A percentile compares a stretch with the other conserved stretches of the same genome.
phyloP scores from a whole-genome alignment of 2,797 vertebrate species.

The Cacajao melanocephalus region DNA sequence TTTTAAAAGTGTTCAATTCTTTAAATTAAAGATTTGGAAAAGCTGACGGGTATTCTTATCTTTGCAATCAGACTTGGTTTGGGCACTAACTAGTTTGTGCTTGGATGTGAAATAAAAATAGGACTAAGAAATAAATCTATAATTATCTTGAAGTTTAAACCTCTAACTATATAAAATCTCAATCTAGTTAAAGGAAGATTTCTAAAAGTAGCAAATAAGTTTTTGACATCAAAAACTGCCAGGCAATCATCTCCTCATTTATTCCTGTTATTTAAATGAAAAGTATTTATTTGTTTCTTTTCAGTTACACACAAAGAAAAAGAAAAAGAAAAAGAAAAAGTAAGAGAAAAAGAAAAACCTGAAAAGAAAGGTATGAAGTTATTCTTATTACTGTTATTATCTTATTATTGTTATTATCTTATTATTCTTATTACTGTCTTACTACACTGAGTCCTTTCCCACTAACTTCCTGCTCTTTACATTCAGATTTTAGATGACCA shows the following conservation, averaged over 20 bases:
- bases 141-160: slow-evolving; percentile 41
- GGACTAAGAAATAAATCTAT: slow-evolving; percentile 3
- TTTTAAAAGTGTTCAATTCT: neutral
- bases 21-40: slow-evolving; percentile 35
- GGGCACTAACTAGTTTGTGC: neutral
- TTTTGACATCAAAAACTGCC: neutral
- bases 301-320: slow-evolving; percentile 63
- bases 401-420: too few species aligned
- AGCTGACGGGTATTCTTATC: neutral
- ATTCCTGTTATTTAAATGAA: slow-evolving; percentile 43
- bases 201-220: neutral
- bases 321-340: slow-evolving; percentile 49
- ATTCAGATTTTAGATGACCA: neutral
- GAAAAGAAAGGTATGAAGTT: slow-evolving; percentile 74
- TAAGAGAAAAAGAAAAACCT: slow-evolving; percentile 65
- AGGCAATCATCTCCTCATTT: neutral
- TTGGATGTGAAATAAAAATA: slow-evolving; percentile 33
- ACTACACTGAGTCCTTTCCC: neutral
- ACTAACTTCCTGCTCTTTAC: neutral
- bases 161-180: neutral
- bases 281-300: slow-evolving; percentile 50
- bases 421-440: neutral
- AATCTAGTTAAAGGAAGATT: neutral
- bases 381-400: neutral
- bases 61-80: neutral